Evolutionary conservation across 1,140 invertebrate species (phyloP).

Genomic region (Lepidurus apus): DNA sequence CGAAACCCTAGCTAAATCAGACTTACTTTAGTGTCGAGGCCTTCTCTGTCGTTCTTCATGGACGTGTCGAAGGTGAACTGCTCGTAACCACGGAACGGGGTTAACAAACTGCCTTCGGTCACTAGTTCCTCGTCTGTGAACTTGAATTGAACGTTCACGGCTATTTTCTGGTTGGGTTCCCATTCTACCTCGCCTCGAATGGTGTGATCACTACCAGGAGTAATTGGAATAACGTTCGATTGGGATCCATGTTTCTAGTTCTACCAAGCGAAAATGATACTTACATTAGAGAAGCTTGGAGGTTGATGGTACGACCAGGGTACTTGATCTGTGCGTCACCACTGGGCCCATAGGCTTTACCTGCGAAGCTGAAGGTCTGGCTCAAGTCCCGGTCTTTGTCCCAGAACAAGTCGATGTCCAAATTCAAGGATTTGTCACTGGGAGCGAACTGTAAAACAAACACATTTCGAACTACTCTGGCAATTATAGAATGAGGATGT

Average conservation of each 20-base stretch:
- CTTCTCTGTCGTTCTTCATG: not conserved
- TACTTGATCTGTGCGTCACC: slow-evolving; percentile 30
- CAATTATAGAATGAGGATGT: not conserved
- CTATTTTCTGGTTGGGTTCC: slow-evolving; percentile 25
- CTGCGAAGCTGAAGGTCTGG: slow-evolving; percentile 27
- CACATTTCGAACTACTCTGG: not conserved
- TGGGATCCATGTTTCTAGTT: not conserved
- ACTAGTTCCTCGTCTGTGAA: not conserved
- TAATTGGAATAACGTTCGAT: not conserved
- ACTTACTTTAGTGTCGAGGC: slow-evolving; percentile 14
- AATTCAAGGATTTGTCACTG: not conserved
- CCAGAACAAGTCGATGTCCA: slow-evolving; percentile 32
- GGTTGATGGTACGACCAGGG: slow-evolving; percentile 27
- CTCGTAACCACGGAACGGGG: slow-evolving; percentile 31
- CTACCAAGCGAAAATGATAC: not conserved
- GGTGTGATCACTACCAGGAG: not conserved
- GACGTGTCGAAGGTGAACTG: slow-evolving; percentile 7
- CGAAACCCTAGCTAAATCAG: not conserved
- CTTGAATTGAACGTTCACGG: not conserved
- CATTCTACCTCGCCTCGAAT: slow-evolving; percentile 30
- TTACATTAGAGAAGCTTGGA: slow-evolving; percentile 17
- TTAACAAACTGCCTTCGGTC: slow-evolving; percentile 15
- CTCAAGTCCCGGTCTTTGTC: slow-evolving; percentile 33
- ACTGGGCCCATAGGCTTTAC: not conserved
- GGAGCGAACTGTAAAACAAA: not conserved